phyloP scores from a whole-genome alignment of 2,113 vertebrate species.

The Ancistrus triradiatus region DNA sequence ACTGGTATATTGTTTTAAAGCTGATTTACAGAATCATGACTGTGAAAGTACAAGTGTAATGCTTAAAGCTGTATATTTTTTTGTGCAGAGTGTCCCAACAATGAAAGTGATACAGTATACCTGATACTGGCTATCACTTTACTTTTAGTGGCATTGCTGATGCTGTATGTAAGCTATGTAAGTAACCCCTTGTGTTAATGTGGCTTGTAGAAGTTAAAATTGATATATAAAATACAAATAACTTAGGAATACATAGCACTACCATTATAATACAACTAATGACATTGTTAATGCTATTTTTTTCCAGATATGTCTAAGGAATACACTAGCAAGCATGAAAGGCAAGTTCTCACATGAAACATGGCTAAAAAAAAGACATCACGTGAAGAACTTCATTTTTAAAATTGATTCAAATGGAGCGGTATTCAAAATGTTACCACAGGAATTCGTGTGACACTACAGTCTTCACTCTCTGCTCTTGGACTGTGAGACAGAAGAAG shows the following conservation, averaged over 20 bases:
- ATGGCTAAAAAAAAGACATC: conserved; percentile 9
- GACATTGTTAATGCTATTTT: neutral
- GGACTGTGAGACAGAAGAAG: no score
- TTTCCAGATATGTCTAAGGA: conserved; percentile 51
- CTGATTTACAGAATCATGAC: neutral
- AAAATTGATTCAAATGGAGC: conserved; percentile 7
- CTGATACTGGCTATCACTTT: conserved; percentile 35
- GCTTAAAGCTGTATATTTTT: neutral
- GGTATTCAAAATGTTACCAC: conserved; percentile 2
- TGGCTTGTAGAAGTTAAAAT: neutral
- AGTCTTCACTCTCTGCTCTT: neutral
- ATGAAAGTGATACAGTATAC: neutral
- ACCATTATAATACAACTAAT: neutral
- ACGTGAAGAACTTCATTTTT: neutral
- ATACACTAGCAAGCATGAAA: conserved; percentile 35
- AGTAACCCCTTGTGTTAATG: conserved; percentile 45
- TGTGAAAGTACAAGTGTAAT: no score
- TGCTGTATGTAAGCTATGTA: conserved; percentile 59
- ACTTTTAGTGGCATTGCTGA: conserved; percentile 46
- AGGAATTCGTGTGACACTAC: conserved; percentile 36
- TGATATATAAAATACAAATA: neutral
- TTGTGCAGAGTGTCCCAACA: neutral
- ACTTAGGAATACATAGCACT: neutral
- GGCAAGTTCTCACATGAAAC: conserved; percentile 20
- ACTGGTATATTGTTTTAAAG: no score